Base-by-base conservation (phyloP, 2,113 vertebrate species). In the Hemichromis elongatus region DNA sequence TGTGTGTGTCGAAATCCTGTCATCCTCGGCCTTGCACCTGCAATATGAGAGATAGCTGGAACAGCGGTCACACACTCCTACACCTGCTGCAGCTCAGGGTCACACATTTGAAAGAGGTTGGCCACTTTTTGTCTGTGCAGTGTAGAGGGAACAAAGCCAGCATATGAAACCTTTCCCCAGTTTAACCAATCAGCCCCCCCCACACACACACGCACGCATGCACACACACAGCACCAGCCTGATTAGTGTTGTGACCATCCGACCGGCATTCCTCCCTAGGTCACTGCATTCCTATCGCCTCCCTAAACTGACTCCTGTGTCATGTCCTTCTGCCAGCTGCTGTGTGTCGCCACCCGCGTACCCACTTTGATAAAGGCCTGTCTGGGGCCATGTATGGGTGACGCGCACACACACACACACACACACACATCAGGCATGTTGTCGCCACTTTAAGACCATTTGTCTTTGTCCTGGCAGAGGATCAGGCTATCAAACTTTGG, bases 301-400 rank as follows among this genome's bases (percentile, higher is more conserved):
- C 92, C 84, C 91, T 93, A 93, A 95, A 94, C 92, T 89, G 93
- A 93, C 93, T 90, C 88, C 94, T 91, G 92, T 95, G 94, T 95
- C 94, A 93, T 86, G 93, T 94, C 90, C 92, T 91, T 82, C 92
- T 93, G 93, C 95, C 94, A 96, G 95, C 95, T 96, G 96, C 94
- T 92, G 87, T 37, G 89, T 94, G 94, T 94, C 90, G 82, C 89
- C 90, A 92, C 89, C 93, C 94, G 14, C 91, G 93, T 92, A 70
- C 93, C 88, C 88, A 87, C 93, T 93, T 53, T 92, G 86, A 95
- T 92, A 90, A 94, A 92, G 93, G 94, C 89, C 90, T 89, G 93
- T 95, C 95, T 95, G 93, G 94, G 90, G 66, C 91, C 86, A 40
- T 9, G 79, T 79, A 83, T 59, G 84, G 57, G 82, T 80, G 61